Percentiles rank a stretch among this genome's conserved stretches.
These are phyloP conservation scores for Rousettus madagascariensis DNA, from an alignment of 2,797 vertebrate genomes.

Conservation along the genomic window DNA sequence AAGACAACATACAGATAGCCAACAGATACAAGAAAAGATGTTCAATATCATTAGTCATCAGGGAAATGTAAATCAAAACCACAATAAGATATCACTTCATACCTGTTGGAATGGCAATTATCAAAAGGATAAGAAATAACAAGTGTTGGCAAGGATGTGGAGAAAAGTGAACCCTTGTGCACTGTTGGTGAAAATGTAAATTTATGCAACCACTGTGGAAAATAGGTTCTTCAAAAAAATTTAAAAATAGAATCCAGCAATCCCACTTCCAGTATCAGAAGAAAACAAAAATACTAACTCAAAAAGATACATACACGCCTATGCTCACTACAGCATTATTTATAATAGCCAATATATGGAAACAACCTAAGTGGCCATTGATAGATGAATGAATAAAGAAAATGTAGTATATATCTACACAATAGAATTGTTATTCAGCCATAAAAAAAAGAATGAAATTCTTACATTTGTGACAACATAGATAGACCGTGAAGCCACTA, in stretches of 20 bases:
- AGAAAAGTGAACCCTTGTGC: background rate
- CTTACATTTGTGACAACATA: background rate
- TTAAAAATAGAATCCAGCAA: background rate
- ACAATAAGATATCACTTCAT: background rate
- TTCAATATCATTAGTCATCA: background rate
- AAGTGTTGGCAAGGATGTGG: background rate
- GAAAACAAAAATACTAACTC: background rate
- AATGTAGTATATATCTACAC: background rate
- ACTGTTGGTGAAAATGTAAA: background rate
- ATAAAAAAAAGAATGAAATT: background rate
- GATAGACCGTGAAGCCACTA: too few species aligned
- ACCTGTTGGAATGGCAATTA: background rate
- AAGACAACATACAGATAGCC: background rate
- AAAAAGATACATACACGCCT: background rate
- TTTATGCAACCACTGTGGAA: background rate
- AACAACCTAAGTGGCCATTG: background rate
- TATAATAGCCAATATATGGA: background rate
- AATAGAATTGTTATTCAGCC: background rate
- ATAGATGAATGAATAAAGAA: background rate
- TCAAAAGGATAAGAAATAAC: background rate
- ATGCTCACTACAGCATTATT: background rate
- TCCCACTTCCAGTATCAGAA: background rate
- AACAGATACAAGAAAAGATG: background rate
- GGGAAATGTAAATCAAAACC: background rate
- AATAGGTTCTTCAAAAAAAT: background rate